Evolutionary conservation across 2,113 vertebrate genomes (phyloP).

Genomic region (Tetraodon nigroviridis): DNA sequence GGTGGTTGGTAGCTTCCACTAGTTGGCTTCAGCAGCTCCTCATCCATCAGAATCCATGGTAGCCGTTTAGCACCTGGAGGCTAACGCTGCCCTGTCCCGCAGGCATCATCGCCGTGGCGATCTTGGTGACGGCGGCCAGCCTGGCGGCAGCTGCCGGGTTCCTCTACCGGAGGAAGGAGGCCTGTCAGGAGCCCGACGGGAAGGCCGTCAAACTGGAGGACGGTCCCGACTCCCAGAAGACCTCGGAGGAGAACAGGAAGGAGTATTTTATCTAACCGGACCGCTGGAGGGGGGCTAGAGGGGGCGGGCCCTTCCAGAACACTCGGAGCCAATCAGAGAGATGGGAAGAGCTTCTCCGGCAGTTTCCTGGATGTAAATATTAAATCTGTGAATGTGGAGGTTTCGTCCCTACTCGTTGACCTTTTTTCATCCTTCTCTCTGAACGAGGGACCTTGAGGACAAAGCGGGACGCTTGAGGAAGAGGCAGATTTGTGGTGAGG

Average conservation of each 20-base stretch:
- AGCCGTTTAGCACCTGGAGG: background rate
- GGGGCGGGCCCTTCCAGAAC: constrained; percentile 9
- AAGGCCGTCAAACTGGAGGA: constrained; percentile 82
- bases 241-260: constrained; percentile 82
- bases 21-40: too few relatives aligned
- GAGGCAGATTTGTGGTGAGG: too few relatives aligned
- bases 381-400: constrained; percentile 55
- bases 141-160: constrained; percentile 78
- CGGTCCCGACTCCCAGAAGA: constrained; percentile 78
- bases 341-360: constrained; percentile 27
- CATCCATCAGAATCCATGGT: too few relatives aligned
- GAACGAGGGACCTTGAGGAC: too few relatives aligned
- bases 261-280: constrained; percentile 88
- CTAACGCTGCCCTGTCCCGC: constrained; percentile 4
- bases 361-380: constrained; percentile 63
- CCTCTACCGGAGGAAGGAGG: constrained; percentile 82
- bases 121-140: constrained; percentile 82
- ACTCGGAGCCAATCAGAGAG: background rate
- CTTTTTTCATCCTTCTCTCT: too few relatives aligned
- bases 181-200: constrained; percentile 80
- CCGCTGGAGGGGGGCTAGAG: background rate
- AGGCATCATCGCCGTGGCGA: constrained; percentile 89
- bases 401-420: too few relatives aligned
- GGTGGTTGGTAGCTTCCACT: too few relatives aligned
- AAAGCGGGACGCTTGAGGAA: too few relatives aligned